A percentile compares a stretch with the other conserved stretches of the same genome.
Conservation (phyloP, 1,140 invertebrate genomes). For the Andrena cerasifolii region DNA sequence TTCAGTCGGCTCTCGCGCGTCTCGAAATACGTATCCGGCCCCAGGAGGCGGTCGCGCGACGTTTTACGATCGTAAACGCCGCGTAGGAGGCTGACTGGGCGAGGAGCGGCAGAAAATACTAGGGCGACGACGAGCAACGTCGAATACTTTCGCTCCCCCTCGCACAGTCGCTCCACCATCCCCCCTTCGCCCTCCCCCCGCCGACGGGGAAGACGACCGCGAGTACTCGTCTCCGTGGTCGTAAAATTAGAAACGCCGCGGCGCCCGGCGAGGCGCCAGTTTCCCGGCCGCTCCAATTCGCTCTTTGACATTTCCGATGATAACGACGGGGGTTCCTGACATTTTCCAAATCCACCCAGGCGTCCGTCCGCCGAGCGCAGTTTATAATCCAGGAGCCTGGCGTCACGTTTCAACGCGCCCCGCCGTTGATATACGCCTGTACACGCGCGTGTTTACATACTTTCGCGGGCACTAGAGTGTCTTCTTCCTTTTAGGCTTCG, state of each 20-base stretch:
- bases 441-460: too few species aligned
- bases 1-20: slow-evolving; percentile 9
- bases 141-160: slow-evolving; percentile 29
- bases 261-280: slow-evolving; percentile 51
- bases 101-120: slow-evolving; percentile 46
- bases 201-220: neutral
- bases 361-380: neutral
- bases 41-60: slow-evolving; percentile 8
- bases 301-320: slow-evolving; percentile 53
- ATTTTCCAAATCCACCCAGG: slow-evolving; percentile 2
- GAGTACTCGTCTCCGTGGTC: slow-evolving; percentile 22
- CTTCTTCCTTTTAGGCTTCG: too few species aligned
- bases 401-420: too few species aligned
- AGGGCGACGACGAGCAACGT: slow-evolving; percentile 51
- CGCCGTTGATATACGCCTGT: too few species aligned
- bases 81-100: slow-evolving; percentile 11
- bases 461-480: too few species aligned
- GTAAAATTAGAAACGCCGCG: slow-evolving; percentile 56
- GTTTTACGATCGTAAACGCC: slow-evolving; percentile 52
- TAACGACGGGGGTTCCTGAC: slow-evolving; percentile 1
- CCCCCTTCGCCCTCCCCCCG: neutral
- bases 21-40: slow-evolving; percentile 55
- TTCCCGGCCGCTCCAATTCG: slow-evolving; percentile 48
- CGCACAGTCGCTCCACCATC: too few species aligned
- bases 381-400: neutral